Conservation (phyloP, 2,113 vertebrate species). For the Passerina amoena region DNA sequence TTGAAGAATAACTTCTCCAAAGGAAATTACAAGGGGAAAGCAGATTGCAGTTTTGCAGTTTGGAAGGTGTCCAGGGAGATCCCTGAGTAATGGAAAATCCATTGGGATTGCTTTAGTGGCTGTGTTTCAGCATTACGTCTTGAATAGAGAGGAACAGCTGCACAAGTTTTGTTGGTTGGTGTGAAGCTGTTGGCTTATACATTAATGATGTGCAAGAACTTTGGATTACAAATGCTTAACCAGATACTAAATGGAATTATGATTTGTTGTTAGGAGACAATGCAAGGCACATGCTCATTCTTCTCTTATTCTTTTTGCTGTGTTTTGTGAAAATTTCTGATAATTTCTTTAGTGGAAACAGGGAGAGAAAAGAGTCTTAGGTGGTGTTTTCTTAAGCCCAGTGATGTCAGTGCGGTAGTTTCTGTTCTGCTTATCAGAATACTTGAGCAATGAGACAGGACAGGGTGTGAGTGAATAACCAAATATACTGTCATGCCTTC, state of each 20-base stretch:
- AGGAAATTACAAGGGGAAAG: conserved; percentile 23
- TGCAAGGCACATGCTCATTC: neutral
- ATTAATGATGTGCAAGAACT: neutral
- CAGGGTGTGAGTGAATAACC: conserved; percentile 7
- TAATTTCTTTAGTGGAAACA: neutral
- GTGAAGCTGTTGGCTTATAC: conserved; percentile 6
- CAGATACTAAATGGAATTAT: neutral
- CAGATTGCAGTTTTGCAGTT: neutral
- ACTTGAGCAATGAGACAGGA: conserved; percentile 17
- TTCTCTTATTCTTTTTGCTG: neutral
- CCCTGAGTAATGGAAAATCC: conserved; percentile 50
- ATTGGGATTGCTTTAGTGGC: conserved; percentile 18
- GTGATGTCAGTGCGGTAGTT: conserved; percentile 16
- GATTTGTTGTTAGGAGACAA: neutral
- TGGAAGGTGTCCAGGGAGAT: conserved; percentile 50
- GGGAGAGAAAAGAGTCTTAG: neutral
- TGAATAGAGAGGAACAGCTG: conserved; percentile 25
- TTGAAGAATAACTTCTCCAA: conserved; percentile 12
- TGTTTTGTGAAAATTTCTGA: neutral
- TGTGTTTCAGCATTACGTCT: conserved; percentile 32
- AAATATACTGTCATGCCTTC: neutral
- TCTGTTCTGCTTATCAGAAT: conserved; percentile 18
- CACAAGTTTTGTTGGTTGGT: neutral
- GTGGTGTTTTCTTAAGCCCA: neutral
- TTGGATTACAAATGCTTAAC: neutral